Evolutionary conservation across 2,888 invertebrate species (phyloP).

Genomic region (Hartigia nigra): DNA sequence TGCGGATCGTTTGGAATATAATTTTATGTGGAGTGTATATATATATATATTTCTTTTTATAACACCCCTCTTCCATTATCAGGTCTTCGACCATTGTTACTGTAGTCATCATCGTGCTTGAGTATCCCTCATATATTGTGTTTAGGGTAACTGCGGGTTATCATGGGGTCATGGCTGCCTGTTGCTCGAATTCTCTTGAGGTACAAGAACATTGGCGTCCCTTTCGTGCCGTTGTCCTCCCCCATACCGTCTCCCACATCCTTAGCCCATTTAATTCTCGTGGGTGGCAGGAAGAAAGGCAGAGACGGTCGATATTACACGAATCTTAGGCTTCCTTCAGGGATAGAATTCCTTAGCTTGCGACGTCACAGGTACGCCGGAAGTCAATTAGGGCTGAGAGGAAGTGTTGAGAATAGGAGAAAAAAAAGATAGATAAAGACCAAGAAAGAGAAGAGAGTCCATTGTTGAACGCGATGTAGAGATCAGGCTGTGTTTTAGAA

Average conservation of each 20-base stretch:
- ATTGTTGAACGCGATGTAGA: too few species aligned
- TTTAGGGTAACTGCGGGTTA: neutral
- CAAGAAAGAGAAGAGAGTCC: too few species aligned
- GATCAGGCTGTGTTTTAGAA: too few species aligned
- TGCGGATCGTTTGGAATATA: neutral
- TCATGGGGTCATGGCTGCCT: neutral
- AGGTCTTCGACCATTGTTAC: neutral
- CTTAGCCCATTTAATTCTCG: neutral
- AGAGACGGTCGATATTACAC: slow-evolving; percentile 3
- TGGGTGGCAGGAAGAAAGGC: neutral
- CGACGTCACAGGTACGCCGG: slow-evolving; percentile 31
- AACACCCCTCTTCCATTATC: neutral
- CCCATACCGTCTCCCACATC: neutral
- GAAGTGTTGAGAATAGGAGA: slow-evolving; percentile 24
- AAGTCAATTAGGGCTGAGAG: slow-evolving; percentile 43
- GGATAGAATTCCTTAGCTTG: neutral
- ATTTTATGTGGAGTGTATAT: neutral
- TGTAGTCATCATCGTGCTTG: neutral
- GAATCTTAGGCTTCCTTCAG: neutral
- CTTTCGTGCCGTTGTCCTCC: neutral
- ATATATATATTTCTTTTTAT: neutral
- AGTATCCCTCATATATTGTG: neutral
- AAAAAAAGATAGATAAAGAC: too few species aligned
- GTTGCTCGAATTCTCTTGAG: slow-evolving; percentile 1
- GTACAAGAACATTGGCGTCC: neutral